These are phyloP conservation scores for Scomber colias DNA, from an alignment of 2,113 vertebrate genomes.

Conservation along the genomic window DNA sequence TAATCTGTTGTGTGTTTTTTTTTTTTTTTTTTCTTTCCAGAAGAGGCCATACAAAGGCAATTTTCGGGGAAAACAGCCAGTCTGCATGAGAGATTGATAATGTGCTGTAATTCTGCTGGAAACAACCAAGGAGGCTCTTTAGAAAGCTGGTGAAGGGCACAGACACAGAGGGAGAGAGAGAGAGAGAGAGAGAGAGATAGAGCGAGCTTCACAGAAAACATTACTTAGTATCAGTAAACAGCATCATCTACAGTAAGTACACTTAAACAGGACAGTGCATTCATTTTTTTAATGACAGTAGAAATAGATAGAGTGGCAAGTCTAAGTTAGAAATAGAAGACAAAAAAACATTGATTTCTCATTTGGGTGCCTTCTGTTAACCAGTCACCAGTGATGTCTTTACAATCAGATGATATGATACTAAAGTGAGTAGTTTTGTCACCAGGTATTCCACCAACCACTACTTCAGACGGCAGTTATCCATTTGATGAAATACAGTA, in stretches of 20 bases:
- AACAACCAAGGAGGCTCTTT: constrained; percentile 1
- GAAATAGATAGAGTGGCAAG: too few relatives aligned
- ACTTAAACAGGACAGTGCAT: neutral
- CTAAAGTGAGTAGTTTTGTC: neutral
- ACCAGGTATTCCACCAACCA: neutral
- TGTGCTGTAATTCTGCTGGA: neutral
- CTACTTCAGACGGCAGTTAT: neutral
- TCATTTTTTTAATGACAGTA: neutral
- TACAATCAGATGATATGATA: too few relatives aligned
- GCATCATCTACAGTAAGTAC: neutral
- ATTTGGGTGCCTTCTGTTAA: too few relatives aligned
- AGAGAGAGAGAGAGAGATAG: too few relatives aligned
- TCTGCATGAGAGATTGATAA: constrained; percentile 7
- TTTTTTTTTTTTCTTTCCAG: neutral
- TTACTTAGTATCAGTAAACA: too few relatives aligned
- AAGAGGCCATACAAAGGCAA: neutral
- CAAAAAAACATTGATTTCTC: too few relatives aligned
- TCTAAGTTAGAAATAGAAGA: too few relatives aligned
- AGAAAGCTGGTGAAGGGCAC: constrained; percentile 1
- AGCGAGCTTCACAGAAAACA: neutral
- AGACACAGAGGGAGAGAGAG: too few relatives aligned
- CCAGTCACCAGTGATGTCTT: too few relatives aligned
- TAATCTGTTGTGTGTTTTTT: too few relatives aligned
- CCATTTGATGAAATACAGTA: constrained; percentile 33
- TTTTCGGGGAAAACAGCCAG: neutral